Conservation (phyloP, 2,888 invertebrate genomes). For the Marronus borbonicus region DNA sequence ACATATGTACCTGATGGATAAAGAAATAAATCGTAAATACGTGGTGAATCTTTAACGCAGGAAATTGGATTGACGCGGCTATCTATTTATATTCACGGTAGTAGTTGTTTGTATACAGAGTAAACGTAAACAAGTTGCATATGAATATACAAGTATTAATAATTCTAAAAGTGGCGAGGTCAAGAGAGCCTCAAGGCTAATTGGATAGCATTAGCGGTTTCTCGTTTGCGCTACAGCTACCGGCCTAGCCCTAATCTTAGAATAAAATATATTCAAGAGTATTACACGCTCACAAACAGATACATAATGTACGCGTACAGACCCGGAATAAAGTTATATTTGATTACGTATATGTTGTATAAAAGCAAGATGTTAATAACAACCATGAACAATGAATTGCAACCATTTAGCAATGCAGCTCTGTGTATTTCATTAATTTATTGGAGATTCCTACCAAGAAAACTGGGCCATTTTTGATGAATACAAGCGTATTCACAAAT, state of each 20-base stretch:
- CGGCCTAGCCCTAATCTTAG: slow-evolving; percentile 62
- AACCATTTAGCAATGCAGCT: background rate
- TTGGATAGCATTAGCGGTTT: slow-evolving; percentile 62
- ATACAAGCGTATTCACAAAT: too few species aligned
- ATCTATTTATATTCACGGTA: slow-evolving; percentile 13
- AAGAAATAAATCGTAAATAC: too few species aligned
- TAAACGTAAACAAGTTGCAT: slow-evolving; percentile 34
- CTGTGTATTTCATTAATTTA: too few species aligned
- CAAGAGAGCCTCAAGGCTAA: slow-evolving; percentile 60
- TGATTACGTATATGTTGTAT: background rate
- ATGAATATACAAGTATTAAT: slow-evolving; percentile 47
- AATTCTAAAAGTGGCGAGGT: slow-evolving; percentile 54
- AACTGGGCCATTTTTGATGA: too few species aligned
- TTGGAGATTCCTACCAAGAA: too few species aligned
- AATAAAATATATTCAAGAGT: slow-evolving; percentile 59
- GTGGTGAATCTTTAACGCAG: too few species aligned
- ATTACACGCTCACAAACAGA: background rate
- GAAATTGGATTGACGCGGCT: background rate
- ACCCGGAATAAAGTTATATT: background rate
- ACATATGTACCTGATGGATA: too few species aligned
- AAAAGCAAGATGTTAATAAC: background rate
- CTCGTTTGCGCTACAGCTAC: slow-evolving; percentile 54
- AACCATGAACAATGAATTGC: background rate
- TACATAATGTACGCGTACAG: background rate
- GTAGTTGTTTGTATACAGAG: slow-evolving; percentile 13